Evolutionary conservation across 1,140 invertebrate species (phyloP).

Genomic region (Pseudomyrmex cubaensis): DNA sequence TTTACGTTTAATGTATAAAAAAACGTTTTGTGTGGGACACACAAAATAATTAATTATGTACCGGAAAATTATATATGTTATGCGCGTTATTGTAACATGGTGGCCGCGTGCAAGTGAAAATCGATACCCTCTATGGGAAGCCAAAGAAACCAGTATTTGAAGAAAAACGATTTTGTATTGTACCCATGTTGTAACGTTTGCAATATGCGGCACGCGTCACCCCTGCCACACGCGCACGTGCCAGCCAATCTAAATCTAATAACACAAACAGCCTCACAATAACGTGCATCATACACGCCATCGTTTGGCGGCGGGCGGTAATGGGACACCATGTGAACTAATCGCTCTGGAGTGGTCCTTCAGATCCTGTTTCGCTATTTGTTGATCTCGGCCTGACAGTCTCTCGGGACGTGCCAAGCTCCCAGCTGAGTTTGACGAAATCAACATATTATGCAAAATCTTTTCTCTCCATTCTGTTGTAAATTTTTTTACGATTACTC

Average conservation of each 20-base stretch:
- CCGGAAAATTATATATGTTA: constrained; percentile 16
- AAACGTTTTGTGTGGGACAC: background rate
- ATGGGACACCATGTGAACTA: constrained; percentile 84
- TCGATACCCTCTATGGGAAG: constrained; percentile 58
- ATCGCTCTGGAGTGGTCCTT: constrained; percentile 81
- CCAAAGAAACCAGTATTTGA: constrained; percentile 61
- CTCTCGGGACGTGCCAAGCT: constrained; percentile 56
- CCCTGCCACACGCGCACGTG: constrained; percentile 74
- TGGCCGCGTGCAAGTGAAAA: constrained; percentile 41
- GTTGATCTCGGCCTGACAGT: constrained; percentile 64
- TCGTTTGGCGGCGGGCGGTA: constrained; percentile 74
- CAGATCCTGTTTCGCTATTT: constrained; percentile 81
- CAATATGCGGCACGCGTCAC: constrained; percentile 75
- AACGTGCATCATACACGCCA: constrained; percentile 64
- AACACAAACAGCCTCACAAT: constrained; percentile 82
- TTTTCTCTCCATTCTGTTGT: background rate
- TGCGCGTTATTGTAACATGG: constrained; percentile 21
- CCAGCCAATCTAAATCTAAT: constrained; percentile 84
- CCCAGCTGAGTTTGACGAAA: constrained; percentile 26
- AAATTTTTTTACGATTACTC: background rate
- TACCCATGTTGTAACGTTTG: constrained; percentile 76
- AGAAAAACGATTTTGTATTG: constrained; percentile 73
- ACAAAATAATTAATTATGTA: constrained; percentile 37
- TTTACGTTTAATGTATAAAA: too few species aligned
- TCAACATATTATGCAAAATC: constrained; percentile 46